phyloP scores from a whole-genome alignment of 2,797 vertebrate species.

The Melopsittacus undulatus region DNA sequence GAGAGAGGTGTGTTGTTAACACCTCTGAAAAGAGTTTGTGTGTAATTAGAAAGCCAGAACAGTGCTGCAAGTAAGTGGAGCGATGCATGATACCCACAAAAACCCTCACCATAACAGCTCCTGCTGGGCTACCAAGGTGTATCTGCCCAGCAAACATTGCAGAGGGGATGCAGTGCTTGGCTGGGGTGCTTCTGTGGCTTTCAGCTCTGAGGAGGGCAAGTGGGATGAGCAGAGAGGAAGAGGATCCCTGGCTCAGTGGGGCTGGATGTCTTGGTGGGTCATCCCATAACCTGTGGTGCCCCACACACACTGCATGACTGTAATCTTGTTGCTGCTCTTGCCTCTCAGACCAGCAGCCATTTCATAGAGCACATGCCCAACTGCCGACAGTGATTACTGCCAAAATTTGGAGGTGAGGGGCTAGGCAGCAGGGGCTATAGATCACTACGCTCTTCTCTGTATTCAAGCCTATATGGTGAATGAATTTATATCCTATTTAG shows the following conservation, averaged over 20 bases:
- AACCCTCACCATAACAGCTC: not conserved
- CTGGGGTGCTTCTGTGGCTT: not conserved
- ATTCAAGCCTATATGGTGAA: not conserved
- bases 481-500: not conserved
- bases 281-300: not conserved
- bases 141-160: rapidly evolving
- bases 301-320: too few relatives aligned
- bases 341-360: not conserved
- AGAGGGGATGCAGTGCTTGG: not conserved
- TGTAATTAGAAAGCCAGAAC: not conserved
- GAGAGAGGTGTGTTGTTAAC: not conserved
- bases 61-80: not conserved
- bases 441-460: not conserved
- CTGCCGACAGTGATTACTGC: not conserved
- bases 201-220: not conserved
- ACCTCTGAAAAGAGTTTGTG: not conserved
- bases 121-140: rapidly evolving
- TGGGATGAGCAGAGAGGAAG: not conserved
- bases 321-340: not conserved
- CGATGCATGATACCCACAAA: not conserved
- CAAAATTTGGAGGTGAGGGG: not conserved
- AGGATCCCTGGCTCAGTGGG: not conserved
- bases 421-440: not conserved
- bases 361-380: not conserved
- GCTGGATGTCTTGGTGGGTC: not conserved